A percentile compares a stretch with the other conserved stretches of the same genome.
Evolutionary conservation across 2,888 invertebrate genomes (phyloP).

Genomic region (Mactromeris polynyma): DNA sequence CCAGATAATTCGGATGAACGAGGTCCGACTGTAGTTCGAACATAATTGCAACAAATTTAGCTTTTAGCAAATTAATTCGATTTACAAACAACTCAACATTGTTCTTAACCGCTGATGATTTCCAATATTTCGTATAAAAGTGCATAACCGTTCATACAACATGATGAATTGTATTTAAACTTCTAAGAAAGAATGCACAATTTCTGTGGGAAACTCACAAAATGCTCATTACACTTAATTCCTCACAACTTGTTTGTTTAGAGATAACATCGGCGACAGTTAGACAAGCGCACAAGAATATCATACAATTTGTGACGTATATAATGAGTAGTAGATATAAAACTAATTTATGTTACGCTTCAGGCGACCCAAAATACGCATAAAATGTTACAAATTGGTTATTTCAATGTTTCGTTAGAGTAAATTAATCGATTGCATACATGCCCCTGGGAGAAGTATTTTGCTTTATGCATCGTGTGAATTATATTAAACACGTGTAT

Average conservation of each 20-base stretch:
- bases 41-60: not conserved
- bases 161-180: not conserved
- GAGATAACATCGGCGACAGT: not conserved
- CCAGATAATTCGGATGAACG: too few relatives aligned
- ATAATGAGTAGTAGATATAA: not conserved
- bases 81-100: not conserved
- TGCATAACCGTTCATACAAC: not conserved
- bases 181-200: not conserved
- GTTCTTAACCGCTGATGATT: too few relatives aligned
- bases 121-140: too few relatives aligned
- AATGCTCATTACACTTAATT: not conserved
- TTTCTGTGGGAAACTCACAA: not conserved
- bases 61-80: not conserved
- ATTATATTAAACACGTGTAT: not conserved
- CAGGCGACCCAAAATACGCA: not conserved
- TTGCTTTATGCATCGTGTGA: not conserved
- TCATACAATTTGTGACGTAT: not conserved
- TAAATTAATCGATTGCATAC: not conserved
- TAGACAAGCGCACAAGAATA: not conserved
- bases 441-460: not conserved
- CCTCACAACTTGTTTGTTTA: not conserved
- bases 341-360: not conserved
- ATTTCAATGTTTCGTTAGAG: not conserved
- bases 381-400: not conserved
- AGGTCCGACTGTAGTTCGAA: too few relatives aligned